Base-by-base conservation (phyloP, 2,797 vertebrate genomes). In the Brotula barbata region DNA sequence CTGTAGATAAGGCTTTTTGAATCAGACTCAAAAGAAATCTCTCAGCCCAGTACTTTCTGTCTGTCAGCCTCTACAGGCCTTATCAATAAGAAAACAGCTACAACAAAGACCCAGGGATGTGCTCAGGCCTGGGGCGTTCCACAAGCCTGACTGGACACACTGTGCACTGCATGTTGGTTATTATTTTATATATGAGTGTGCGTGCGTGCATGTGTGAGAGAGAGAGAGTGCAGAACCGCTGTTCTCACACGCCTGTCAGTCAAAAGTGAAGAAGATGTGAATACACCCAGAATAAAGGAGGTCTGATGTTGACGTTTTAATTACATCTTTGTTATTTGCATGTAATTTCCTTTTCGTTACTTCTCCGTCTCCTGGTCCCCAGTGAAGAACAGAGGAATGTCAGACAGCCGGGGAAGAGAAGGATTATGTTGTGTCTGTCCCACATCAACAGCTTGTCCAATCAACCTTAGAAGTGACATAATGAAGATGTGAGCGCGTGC, bases 291-390 rank as follows among this genome's bases (percentile, higher is more conserved):
- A 37, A 22, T 21, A 45, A 59, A 60, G 40, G 44, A n/a, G 25
- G 21, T 52, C 23, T 19, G 34, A 59, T 51, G 78, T 51, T 76
- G 31, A 80, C 69, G 70, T 79, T 84, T 79, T 85, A 83, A 88
- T 87, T 81, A 72, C 25, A 52, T 61, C 44, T 77, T 28, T 55
- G 55, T 37, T 67, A 57, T 86, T 71, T 81, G 64, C 69, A 54
- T 58, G 44, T 46, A 17, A 47, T 68, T 67, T 53, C 16, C 15
- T 40, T 15, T 36, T 31, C 51, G 45, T 66, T 66, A 41, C 53
- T 36, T 56, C 33, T 46, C 56, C 15, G 28, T 45, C 47, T 53
- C 68, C 45, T 21, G 68, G 12, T 58, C 55, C 41, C 44, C 49
- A 9, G 77, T 75, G 77, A 77, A 74, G 73, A 78, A 64, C 46